Evolutionary conservation across 2,888 invertebrate species (phyloP).

Genomic region (Nasonovia ribisnigri): DNA sequence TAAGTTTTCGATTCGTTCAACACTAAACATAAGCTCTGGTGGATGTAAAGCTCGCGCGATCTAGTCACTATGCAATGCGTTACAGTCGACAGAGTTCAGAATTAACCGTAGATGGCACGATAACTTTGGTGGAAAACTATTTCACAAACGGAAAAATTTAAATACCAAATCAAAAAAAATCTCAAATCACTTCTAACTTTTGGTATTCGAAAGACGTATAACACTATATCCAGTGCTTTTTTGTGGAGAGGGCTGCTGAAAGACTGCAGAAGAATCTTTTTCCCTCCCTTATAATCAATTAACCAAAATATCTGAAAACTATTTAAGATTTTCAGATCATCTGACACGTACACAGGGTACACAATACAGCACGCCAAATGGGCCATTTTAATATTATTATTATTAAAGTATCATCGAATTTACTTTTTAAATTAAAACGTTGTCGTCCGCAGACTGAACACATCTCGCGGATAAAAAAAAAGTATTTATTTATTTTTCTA

Average conservation of each 20-base stretch:
- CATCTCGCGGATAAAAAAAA: not conserved
- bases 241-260: not conserved
- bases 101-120: not conserved
- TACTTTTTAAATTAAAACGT: slow-evolving; percentile 21
- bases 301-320: too few species aligned
- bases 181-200: not conserved
- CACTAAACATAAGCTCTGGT: not conserved
- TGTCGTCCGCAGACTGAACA: not conserved
- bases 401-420: not conserved
- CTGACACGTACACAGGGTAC: not conserved
- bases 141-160: not conserved
- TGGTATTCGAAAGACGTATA: not conserved
- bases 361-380: not conserved
- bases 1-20: not conserved
- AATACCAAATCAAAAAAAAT: not conserved
- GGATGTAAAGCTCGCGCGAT: not conserved
- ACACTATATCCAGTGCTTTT: not conserved
- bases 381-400: not conserved
- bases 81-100: not conserved
- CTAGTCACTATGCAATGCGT: not conserved
- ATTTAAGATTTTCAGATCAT: too few species aligned
- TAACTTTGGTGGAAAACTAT: not conserved
- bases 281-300: too few species aligned
- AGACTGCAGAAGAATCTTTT: too few species aligned
- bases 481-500: not conserved